These are phyloP conservation scores for Alouatta palliata DNA, from an alignment of 2,113 vertebrate species.

Conservation along the genomic window DNA sequence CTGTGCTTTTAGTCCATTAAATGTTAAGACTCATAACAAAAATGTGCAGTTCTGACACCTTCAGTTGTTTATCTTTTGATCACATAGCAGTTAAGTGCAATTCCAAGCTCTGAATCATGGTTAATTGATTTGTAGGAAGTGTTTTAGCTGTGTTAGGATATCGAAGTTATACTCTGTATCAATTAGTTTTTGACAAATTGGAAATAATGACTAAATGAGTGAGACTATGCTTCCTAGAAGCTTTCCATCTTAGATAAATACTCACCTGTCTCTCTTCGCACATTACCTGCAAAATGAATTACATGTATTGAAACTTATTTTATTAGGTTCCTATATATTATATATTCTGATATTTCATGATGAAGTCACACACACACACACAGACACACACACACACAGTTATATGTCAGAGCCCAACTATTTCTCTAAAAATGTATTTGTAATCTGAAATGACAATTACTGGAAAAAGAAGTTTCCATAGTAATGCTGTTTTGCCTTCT, in stretches of 20 bases:
- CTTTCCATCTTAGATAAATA: background rate
- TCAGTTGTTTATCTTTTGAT: slow-evolving; percentile 42
- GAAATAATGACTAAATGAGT: slow-evolving; percentile 38
- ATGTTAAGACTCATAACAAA: slow-evolving; percentile 7
- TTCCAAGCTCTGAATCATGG: slow-evolving; percentile 44
- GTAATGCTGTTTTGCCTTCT: background rate
- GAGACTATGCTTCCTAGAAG: background rate
- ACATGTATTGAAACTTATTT: background rate
- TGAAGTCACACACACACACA: background rate
- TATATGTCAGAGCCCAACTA: background rate
- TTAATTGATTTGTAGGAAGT: slow-evolving; percentile 62
- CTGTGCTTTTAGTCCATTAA: slow-evolving; percentile 48
- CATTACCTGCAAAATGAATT: background rate
- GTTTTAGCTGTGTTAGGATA: slow-evolving; percentile 20
- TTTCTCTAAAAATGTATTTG: background rate
- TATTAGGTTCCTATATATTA: background rate
- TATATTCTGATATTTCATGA: background rate
- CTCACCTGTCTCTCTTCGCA: background rate
- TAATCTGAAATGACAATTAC: background rate
- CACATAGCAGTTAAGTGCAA: background rate
- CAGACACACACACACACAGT: background rate
- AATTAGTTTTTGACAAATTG: slow-evolving; percentile 57
- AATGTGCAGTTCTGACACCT: background rate
- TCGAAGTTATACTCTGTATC: slow-evolving; percentile 27
- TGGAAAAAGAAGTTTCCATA: background rate